Conservation (phyloP, 1,140 invertebrate genomes). For the Procambarus virginalis region DNA sequence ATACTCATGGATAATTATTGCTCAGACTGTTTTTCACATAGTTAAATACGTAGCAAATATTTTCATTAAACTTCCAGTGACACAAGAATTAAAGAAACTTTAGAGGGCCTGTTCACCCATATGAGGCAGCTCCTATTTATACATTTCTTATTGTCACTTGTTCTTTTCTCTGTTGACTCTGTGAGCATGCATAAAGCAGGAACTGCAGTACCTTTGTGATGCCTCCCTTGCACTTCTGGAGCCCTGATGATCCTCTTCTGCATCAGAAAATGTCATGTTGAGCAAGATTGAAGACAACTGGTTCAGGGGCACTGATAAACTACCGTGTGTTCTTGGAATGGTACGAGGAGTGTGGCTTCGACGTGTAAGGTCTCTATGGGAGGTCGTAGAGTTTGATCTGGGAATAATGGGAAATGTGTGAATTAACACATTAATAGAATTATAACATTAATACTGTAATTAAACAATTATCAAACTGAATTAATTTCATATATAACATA, state of each 20-base stretch:
- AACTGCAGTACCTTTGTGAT: background rate
- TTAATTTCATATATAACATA: too few species aligned
- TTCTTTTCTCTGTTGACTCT: background rate
- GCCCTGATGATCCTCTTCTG: constrained; percentile 55
- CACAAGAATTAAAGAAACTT: too few species aligned
- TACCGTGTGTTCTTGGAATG: constrained; percentile 28
- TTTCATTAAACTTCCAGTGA: too few species aligned
- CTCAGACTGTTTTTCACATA: too few species aligned
- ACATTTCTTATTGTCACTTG: too few species aligned
- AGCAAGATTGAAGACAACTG: constrained; percentile 45
- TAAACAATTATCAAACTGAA: too few species aligned
- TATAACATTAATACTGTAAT: background rate
- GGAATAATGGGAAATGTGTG: background rate
- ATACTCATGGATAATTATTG: too few species aligned
- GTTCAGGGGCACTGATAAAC: constrained; percentile 28
- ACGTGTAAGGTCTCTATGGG: background rate
- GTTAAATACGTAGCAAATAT: too few species aligned
- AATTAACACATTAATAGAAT: background rate
- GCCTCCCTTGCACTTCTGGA: constrained; percentile 11
- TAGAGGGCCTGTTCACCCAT: too few species aligned
- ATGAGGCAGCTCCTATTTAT: too few species aligned
- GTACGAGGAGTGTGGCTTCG: constrained; percentile 37
- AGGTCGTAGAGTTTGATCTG: constrained; percentile 18
- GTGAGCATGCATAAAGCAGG: background rate
- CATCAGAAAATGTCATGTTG: constrained; percentile 62